Evolutionary conservation across 1,140 invertebrate genomes (phyloP).

Genomic region (Meloidogyne exigua): DNA sequence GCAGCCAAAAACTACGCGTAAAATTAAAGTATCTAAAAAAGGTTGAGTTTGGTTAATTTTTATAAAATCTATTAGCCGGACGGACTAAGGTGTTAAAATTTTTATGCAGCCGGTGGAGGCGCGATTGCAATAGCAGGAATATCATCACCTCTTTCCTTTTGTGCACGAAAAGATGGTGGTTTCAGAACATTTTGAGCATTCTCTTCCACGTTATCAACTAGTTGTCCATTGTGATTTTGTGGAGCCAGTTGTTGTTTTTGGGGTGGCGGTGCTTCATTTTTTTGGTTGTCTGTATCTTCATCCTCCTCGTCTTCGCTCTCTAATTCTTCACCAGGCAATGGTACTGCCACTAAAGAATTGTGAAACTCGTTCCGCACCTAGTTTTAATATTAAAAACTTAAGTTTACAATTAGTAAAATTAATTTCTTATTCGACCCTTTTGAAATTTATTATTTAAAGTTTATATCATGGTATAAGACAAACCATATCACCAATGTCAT

Average conservation of each 20-base stretch:
- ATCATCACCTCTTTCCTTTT: not conserved
- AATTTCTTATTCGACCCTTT: no score
- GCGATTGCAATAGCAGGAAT: not conserved
- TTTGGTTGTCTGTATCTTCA: conserved; percentile 23
- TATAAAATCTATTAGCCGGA: no score
- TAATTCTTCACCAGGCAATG: conserved; percentile 33
- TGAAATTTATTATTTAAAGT: no score
- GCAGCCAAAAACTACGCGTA: no score
- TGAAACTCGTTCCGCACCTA: conserved; percentile 48
- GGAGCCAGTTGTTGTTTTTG: conserved; percentile 10
- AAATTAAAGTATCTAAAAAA: no score
- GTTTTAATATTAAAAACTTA: not conserved
- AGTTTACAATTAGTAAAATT: not conserved
- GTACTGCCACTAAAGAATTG: conserved; percentile 34
- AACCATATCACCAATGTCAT: not conserved
- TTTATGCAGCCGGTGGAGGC: not conserved
- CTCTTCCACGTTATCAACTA: not conserved
- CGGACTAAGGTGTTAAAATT: not conserved
- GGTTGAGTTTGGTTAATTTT: no score
- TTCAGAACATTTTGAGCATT: conserved; percentile 20
- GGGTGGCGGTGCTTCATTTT: conserved; percentile 3
- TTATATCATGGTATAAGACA: no score
- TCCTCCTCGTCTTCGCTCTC: conserved; percentile 74
- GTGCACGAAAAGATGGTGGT: not conserved
- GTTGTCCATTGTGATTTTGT: conserved; percentile 4